phyloP scores from a whole-genome alignment of 2,113 vertebrate genomes.

The Lamprologus callipterus region DNA sequence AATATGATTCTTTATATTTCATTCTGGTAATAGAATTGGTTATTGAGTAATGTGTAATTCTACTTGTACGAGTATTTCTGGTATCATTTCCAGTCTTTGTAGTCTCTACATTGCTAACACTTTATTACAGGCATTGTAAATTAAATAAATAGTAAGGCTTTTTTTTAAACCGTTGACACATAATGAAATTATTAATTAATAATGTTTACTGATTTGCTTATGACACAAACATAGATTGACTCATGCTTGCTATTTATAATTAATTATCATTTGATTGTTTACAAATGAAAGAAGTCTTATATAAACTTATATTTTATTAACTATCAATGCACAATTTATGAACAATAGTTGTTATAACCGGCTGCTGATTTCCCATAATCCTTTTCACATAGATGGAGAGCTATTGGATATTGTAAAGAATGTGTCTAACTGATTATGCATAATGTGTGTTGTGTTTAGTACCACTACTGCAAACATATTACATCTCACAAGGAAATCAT shows the following conservation, averaged over 20 bases:
- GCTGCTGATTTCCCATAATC: background rate
- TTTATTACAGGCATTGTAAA: background rate
- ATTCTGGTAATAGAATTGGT: background rate
- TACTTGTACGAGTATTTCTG: background rate
- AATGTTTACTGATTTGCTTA: background rate
- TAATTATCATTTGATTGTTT: background rate
- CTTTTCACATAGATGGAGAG: background rate
- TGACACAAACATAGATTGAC: background rate
- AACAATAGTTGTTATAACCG: background rate
- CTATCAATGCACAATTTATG: background rate
- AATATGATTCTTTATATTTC: background rate
- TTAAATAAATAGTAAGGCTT: background rate
- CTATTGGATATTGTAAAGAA: background rate
- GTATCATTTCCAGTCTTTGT: background rate
- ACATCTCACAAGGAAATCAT: background rate
- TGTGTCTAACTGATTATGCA: background rate
- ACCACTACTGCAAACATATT: background rate
- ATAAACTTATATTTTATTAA: background rate
- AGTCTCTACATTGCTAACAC: background rate
- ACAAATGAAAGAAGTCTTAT: background rate
- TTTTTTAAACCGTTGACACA: background rate
- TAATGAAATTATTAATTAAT: background rate
- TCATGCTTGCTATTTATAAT: background rate
- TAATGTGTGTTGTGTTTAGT: background rate
- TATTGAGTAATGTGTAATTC: background rate